Evolutionary conservation across 2,888 invertebrate genomes (phyloP).

Genomic region (Polymixis lichenea): DNA sequence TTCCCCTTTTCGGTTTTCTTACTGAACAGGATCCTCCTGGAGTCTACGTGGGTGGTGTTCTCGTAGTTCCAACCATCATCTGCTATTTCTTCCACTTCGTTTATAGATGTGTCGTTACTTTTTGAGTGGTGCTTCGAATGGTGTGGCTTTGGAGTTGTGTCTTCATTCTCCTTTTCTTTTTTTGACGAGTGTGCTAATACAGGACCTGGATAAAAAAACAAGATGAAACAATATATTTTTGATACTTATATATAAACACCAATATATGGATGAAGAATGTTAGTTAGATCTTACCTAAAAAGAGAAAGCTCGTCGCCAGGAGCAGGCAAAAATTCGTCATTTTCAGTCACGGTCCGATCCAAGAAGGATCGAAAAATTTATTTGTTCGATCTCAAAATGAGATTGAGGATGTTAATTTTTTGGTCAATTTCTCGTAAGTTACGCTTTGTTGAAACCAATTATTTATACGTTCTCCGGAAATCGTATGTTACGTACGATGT

Average conservation of each 20-base stretch:
- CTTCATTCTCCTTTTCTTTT: slow-evolving; percentile 42
- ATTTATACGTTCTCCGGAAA: slow-evolving; percentile 68
- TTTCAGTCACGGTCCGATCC: slow-evolving; percentile 67
- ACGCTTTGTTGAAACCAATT: slow-evolving; percentile 70
- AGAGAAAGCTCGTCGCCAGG: slow-evolving; percentile 62
- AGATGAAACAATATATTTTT: neutral
- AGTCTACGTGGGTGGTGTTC: slow-evolving; percentile 80
- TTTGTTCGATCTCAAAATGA: slow-evolving; percentile 58
- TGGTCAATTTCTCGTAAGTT: slow-evolving; percentile 70
- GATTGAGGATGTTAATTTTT: slow-evolving; percentile 67
- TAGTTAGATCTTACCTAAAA: slow-evolving; percentile 72
- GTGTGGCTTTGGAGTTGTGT: slow-evolving; percentile 40
- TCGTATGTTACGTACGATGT: slow-evolving; percentile 40
- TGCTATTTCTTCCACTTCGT: slow-evolving; percentile 71
- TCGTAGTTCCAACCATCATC: slow-evolving; percentile 85
- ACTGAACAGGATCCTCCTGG: slow-evolving; percentile 84
- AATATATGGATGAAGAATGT: neutral
- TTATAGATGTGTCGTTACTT: slow-evolving; percentile 57
- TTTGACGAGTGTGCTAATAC: slow-evolving; percentile 59
- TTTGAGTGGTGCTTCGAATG: slow-evolving; percentile 56
- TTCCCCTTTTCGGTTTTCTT: slow-evolving; percentile 78
- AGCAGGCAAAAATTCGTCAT: slow-evolving; percentile 72
- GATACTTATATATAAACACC: neutral
- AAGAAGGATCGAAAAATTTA: slow-evolving; percentile 72
- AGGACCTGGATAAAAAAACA: slow-evolving; percentile 55